These are phyloP conservation scores for Micrasema longulum DNA, from an alignment of 1,140 invertebrate genomes.

Conservation along the genomic window DNA sequence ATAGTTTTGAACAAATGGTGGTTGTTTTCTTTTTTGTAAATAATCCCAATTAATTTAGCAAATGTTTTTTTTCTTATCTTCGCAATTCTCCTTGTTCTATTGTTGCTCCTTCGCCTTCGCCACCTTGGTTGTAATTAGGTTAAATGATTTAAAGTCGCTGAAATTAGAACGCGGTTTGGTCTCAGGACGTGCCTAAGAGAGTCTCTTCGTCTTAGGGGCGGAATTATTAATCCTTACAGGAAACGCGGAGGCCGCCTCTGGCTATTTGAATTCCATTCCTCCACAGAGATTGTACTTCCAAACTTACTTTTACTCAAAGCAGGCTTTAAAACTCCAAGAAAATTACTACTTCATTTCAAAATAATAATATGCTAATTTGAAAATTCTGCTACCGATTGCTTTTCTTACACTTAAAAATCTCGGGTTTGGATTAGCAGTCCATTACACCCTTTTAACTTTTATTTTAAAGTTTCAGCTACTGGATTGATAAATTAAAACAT, in stretches of 20 bases:
- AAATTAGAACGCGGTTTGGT: background rate
- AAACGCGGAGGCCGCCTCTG: background rate
- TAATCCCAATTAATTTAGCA: too few species aligned
- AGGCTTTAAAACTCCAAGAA: background rate
- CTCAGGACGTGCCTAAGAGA: background rate
- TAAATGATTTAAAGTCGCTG: background rate
- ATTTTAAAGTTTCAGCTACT: too few species aligned
- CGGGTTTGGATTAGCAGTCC: too few species aligned
- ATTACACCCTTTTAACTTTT: too few species aligned
- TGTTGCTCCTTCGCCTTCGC: background rate
- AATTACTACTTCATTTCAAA: background rate
- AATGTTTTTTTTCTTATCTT: too few species aligned
- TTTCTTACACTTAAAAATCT: background rate
- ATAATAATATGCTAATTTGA: too few species aligned
- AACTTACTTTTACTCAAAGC: too few species aligned
- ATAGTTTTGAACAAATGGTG: too few species aligned
- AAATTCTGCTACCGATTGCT: background rate
- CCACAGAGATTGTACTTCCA: background rate
- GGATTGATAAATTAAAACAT: too few species aligned
- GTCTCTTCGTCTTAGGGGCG: background rate
- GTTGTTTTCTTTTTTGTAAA: too few species aligned
- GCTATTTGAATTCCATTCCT: slow-evolving; percentile 8
- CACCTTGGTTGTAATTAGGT: background rate
- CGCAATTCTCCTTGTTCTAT: too few species aligned
- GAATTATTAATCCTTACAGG: background rate